Evolutionary conservation across 2,888 invertebrate genomes (phyloP), one percentile per base, ranked within the genome.

Genomic region (Merodon equestris): DNA sequence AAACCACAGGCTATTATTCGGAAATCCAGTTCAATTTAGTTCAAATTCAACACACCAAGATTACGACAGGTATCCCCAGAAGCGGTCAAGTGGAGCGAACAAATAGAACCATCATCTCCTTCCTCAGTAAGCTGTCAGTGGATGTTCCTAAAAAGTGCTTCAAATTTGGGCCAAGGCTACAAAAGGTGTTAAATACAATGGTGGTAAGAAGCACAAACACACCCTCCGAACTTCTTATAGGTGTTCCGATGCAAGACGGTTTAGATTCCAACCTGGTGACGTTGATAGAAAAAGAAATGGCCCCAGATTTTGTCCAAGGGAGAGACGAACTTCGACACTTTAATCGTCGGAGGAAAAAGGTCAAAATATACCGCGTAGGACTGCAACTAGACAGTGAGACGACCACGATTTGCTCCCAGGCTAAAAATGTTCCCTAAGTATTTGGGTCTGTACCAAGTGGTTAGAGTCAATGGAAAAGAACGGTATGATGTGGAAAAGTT

Each of bases 41-140:
- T 13, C 48, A 50, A 0, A 74, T 77, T 1, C 13, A 61, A 10
- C 70, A 74, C n/a, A 18, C 67, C 0, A n/a, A 19, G 9, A 45
- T 61, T 27, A 81, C 73, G 1, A 77, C 67, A 4, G 60, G 75
- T 12, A 64, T 72, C n/a, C 66, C 81, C 36, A 45, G 63, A 0
- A 71, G 70, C 50, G 73, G 73, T 0, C 58, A 73, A 13, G 60
- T 56, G 0, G 73, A 71, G 42, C 44, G 66, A 19, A 44, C 48
- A 12, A 58, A 66, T 17, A 51, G 57, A 1, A 19, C 58, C 0
- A 51, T 60, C 12, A 34, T 66, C 0, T 51, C 51, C 1, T 45
- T 60, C 10, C 36, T 60, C 12, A 15, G 45, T 0, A 70, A 47
- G 45, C 14, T 54, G 10, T 34, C 51, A 5, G 14, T 57, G n/a